Conservation (phyloP, 2,113 vertebrate genomes). For the Rhinolophus ferrumequinum region DNA sequence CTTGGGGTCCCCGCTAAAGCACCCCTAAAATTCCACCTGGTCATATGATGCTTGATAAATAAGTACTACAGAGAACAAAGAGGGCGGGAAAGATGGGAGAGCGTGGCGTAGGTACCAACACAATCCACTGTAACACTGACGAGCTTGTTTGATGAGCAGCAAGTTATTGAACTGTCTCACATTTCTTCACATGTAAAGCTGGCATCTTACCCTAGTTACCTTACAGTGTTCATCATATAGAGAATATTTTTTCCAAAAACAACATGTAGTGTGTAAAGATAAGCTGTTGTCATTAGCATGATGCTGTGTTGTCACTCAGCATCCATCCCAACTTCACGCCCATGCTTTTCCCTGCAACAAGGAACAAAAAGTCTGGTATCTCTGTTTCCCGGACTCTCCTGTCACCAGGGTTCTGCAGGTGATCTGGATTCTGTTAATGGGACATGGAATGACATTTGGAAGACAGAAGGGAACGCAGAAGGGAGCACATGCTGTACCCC, state of each 20-base stretch:
- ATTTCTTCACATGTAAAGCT: background rate
- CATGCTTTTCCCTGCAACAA: background rate
- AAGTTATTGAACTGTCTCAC: background rate
- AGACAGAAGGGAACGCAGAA: background rate
- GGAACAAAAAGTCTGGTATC: background rate
- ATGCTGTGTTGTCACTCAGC: background rate
- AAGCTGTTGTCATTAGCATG: background rate
- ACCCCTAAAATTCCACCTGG: background rate
- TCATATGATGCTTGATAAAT: background rate
- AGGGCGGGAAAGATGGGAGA: background rate
- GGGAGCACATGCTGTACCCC: background rate
- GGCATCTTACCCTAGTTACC: background rate
- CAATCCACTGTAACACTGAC: background rate
- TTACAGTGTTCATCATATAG: background rate
- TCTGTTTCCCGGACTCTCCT: background rate
- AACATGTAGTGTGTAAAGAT: background rate
- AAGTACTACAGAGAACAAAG: background rate
- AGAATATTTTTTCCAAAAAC: background rate
- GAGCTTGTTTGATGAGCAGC: background rate
- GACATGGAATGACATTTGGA: background rate
- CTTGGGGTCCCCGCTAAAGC: background rate
- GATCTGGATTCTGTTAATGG: background rate
- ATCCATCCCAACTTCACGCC: background rate
- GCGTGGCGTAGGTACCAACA: background rate
- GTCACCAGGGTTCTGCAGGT: background rate